Evolutionary conservation across 1,140 invertebrate species (phyloP).

Genomic region (Bombus vancouverensis): DNA sequence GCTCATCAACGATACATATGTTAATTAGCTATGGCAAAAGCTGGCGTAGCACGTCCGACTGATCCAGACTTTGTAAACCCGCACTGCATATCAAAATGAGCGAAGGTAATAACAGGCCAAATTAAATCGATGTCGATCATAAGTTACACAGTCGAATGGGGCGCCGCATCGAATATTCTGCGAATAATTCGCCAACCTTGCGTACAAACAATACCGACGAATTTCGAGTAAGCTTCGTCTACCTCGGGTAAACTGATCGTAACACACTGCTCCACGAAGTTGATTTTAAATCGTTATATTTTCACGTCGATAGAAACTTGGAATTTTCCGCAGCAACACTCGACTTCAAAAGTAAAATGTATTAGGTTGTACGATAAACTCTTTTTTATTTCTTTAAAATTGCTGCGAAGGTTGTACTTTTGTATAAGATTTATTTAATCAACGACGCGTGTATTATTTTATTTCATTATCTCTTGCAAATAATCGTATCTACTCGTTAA

Average conservation of each 20-base stretch:
- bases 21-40: constrained; percentile 11
- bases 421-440: too few species aligned
- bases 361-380: too few species aligned
- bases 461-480: too few species aligned
- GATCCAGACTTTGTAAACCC: constrained; percentile 9
- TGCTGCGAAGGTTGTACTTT: too few species aligned
- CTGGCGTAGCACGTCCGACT: neutral
- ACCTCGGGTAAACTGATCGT: neutral
- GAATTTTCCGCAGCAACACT: too few species aligned
- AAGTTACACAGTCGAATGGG: neutral
- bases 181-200: neutral
- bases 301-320: too few species aligned
- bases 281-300: neutral
- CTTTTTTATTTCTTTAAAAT: too few species aligned
- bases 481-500: too few species aligned
- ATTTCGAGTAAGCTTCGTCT: neutral
- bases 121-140: constrained; percentile 29
- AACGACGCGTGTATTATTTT: too few species aligned
- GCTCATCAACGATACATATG: constrained; percentile 31
- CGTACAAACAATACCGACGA: neutral
- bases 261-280: neutral
- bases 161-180: neutral
- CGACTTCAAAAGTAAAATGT: too few species aligned
- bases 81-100: constrained; percentile 8
- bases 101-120: constrained; percentile 38